Evolutionary conservation across 2,888 invertebrate species (phyloP).

Genomic region (Lapara coniferarum): DNA sequence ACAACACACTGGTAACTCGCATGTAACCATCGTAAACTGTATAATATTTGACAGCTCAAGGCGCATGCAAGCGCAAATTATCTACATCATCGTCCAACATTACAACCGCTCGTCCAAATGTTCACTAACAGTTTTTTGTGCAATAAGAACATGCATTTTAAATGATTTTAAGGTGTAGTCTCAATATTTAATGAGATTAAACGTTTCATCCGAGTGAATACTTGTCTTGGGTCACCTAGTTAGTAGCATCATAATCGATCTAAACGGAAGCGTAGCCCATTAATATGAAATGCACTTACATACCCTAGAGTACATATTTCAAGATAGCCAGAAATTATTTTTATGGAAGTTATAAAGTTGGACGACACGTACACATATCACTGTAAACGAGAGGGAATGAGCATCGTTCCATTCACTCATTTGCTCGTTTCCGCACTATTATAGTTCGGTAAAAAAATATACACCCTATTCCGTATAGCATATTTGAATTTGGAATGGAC

Average conservation of each 20-base stretch:
- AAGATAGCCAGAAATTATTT: background rate
- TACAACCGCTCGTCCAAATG: background rate
- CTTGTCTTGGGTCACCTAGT: no score
- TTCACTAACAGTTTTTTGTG: no score
- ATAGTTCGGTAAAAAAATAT: slow-evolving; percentile 34
- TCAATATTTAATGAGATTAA: background rate
- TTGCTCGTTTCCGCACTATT: slow-evolving; percentile 31
- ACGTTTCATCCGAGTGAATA: no score
- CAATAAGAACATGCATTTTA: no score
- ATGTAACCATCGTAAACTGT: slow-evolving; percentile 10
- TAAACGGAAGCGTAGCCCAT: no score
- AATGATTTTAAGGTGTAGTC: background rate
- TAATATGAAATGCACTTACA: no score
- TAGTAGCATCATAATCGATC: no score
- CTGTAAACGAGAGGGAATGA: slow-evolving; percentile 18
- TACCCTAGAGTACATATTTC: no score
- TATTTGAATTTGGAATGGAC: slow-evolving; percentile 49
- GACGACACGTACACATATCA: background rate
- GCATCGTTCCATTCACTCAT: slow-evolving; percentile 32
- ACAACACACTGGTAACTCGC: slow-evolving; percentile 11
- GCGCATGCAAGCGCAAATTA: background rate
- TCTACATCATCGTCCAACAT: background rate
- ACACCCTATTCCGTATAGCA: slow-evolving; percentile 39
- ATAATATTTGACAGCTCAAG: slow-evolving; percentile 14
- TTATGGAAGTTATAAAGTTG: background rate